Conservation (phyloP, 2,113 vertebrate species). For the Herpetotheres cachinnans region DNA sequence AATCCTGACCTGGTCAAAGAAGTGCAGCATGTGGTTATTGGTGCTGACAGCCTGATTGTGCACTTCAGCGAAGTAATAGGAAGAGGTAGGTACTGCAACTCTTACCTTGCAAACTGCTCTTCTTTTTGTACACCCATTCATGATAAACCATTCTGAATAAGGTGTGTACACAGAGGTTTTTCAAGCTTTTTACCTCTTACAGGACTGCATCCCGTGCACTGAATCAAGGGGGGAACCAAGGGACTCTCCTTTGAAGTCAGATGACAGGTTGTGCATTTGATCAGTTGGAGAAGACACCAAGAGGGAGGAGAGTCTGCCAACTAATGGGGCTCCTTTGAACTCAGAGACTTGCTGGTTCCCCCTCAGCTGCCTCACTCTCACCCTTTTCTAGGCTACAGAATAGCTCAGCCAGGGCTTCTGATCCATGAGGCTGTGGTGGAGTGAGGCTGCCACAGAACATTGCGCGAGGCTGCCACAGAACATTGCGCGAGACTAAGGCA, state of each 20-base stretch:
- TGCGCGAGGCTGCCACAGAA: rapidly evolving
- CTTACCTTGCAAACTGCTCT: not conserved
- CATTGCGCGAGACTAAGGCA: not conserved
- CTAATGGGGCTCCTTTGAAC: not conserved
- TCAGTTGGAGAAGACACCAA: not conserved
- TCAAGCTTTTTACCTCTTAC: not conserved
- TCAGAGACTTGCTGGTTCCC: not conserved
- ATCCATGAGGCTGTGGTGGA: not conserved
- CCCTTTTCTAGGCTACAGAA: not conserved
- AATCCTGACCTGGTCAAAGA: conserved; percentile 94
- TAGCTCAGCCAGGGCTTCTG: not conserved
- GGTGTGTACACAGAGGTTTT: not conserved
- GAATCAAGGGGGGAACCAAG: not conserved
- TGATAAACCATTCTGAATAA: not conserved
- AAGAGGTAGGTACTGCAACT: conserved; percentile 83
- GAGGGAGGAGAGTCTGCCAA: not conserved
- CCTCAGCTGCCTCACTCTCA: not conserved
- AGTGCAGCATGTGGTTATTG: conserved; percentile 94
- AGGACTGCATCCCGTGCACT: not conserved
- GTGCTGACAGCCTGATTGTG: conserved; percentile 88
- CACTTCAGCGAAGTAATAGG: conserved; percentile 94
- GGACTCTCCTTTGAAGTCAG: not conserved
- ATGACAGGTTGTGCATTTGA: not conserved
- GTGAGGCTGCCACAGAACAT: not conserved
- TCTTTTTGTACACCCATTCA: not conserved